Evolutionary conservation across 2,113 vertebrate genomes (phyloP).

Genomic region (Eurypyga helias): DNA sequence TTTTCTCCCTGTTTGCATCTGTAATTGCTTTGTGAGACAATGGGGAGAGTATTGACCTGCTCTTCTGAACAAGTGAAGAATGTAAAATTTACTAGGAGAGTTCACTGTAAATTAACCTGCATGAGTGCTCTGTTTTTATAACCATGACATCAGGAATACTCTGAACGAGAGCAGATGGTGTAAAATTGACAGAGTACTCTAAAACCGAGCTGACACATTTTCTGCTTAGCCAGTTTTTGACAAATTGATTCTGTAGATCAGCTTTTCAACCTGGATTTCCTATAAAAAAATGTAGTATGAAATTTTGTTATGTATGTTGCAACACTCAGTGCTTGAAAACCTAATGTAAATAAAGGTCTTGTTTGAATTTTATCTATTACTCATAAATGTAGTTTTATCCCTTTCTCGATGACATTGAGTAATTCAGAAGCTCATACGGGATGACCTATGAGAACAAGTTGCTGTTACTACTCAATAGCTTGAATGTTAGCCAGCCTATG

Average conservation of each 20-base stretch:
- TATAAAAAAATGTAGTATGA: slow-evolving; percentile 41
- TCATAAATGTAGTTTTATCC: background rate
- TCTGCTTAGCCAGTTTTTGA: slow-evolving; percentile 45
- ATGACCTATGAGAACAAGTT: background rate
- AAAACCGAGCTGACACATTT: background rate
- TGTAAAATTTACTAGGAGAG: background rate
- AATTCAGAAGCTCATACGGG: background rate
- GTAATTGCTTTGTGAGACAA: background rate
- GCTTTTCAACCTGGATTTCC: slow-evolving; percentile 30
- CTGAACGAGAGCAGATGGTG: background rate
- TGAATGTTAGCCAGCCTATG: background rate
- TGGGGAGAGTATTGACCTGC: background rate
- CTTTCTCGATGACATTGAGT: background rate
- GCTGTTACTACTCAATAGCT: background rate
- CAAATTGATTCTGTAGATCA: slow-evolving; percentile 18
- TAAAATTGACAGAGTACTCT: slow-evolving; percentile 9
- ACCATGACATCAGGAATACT: slow-evolving; percentile 2
- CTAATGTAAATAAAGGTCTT: slow-evolving; percentile 58
- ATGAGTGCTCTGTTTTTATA: slow-evolving; percentile 33
- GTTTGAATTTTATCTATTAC: slow-evolving; percentile 46
- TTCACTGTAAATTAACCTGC: slow-evolving; percentile 36
- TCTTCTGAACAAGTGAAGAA: slow-evolving; percentile 10
- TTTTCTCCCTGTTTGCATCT: background rate
- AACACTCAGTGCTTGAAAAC: slow-evolving; percentile 16
- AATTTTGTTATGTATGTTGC: slow-evolving; percentile 41